Base-by-base conservation (phyloP, 2,888 invertebrate genomes). In the Zaprionus lineosus region DNA sequence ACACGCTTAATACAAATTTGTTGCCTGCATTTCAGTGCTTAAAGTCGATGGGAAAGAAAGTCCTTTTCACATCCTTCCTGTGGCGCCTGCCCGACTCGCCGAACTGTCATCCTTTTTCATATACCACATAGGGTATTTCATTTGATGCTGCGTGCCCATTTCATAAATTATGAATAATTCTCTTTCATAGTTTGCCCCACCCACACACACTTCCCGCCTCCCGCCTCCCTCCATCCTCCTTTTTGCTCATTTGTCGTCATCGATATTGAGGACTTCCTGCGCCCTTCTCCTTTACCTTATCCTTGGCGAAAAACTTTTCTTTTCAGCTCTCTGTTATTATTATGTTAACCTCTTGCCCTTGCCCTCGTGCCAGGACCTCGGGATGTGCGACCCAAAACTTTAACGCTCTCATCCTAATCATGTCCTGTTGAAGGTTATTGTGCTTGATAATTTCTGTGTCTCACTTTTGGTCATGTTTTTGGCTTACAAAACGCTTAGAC, bases 81-180 rank as follows among this genome's bases (percentile, higher is more conserved):
- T 31, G 74, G 69, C 74, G 63, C 63, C 68, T 41, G 53, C 48
- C 60, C 51, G 73, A 58, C 73, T 72, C 52, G 40, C 43, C 61
- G 31, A 26, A 53, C 53, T 50, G 18, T 14, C 4, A 6, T 12
- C 11, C 28, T 21, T 8, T 11, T 14, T 15, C 3, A n/a, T n/a
- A n/a, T n/a, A n/a, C n/a, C n/a, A n/a, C n/a, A n/a, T n/a, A n/a
- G n/a, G n/a, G 9, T 9, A 2, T 36, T 29, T n/a, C 21, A 12
- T 29, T 12, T 21, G 14, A 57, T 19, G 19, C 8, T 43, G 28
- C 41, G 2, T 59, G 58, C 28, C 33, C 59, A 65, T 64, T 71
- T 62, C 75, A 62, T 55, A 65, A 61, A 61, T 77, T 74, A 74
- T 74, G 70, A 73, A 69, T 65, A 69, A 59, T 65, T 40, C 48